Evolutionary conservation across 2,888 invertebrate genomes (phyloP).

Genomic region (Parascotia fuliginaria): DNA sequence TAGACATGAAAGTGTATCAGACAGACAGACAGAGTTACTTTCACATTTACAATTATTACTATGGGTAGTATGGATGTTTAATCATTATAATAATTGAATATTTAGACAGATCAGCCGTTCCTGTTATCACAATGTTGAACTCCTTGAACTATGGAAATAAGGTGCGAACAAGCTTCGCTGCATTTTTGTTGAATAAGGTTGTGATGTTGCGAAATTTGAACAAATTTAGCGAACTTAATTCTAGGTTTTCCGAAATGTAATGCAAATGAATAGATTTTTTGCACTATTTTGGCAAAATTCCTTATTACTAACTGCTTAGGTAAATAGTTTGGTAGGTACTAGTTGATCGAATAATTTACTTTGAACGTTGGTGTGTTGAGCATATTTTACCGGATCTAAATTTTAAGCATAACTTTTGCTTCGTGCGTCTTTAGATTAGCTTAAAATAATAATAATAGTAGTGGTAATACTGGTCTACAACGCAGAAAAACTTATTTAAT

Average conservation of each 20-base stretch:
- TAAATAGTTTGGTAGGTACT: background rate
- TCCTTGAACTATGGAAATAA: conserved; percentile 40
- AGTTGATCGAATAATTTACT: background rate
- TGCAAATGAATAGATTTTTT: conserved; percentile 26
- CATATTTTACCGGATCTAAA: too few species aligned
- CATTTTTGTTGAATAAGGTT: conserved; percentile 28
- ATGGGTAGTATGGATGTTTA: too few species aligned
- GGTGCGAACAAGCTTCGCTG: conserved; percentile 12
- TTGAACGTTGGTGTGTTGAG: too few species aligned
- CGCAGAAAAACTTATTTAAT: too few species aligned
- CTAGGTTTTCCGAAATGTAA: conserved; percentile 16
- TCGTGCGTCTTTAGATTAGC: too few species aligned
- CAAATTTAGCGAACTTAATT: conserved; percentile 16
- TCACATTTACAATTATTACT: too few species aligned
- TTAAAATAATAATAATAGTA: too few species aligned
- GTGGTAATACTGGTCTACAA: too few species aligned
- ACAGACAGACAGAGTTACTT: too few species aligned
- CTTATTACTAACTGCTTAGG: background rate
- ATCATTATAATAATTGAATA: conserved; percentile 11
- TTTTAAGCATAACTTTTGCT: too few species aligned
- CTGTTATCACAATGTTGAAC: conserved; percentile 16
- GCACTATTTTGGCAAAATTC: conserved; percentile 2
- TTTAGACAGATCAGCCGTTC: conserved; percentile 17
- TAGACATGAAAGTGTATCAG: too few species aligned
- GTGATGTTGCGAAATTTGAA: conserved; percentile 24